Conservation (phyloP, 2,113 vertebrate genomes). For the Rhinichthys klamathensis region DNA sequence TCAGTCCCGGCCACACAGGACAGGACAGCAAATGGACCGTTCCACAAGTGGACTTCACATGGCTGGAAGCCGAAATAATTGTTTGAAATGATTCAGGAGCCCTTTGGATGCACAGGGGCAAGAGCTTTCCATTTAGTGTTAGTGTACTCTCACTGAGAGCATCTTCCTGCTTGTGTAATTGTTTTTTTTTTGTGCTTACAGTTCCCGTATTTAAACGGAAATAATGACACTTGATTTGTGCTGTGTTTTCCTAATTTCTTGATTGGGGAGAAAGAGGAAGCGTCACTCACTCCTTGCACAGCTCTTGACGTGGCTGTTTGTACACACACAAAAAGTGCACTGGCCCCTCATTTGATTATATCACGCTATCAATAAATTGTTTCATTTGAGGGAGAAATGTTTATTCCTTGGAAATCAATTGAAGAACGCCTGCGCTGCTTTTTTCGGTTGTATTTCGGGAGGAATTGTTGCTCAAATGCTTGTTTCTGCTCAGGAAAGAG, state of each 20-base stretch:
- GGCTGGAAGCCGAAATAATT: conserved; percentile 68
- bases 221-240: conserved; percentile 90
- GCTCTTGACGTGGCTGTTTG: conserved; percentile 94
- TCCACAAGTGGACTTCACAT: conserved; percentile 66
- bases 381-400: conserved; percentile 97
- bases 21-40: conserved; percentile 58
- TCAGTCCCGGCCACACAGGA: conserved; percentile 42
- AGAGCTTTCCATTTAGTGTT: conserved; percentile 89
- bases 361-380: conserved; percentile 99
- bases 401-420: conserved; percentile 98
- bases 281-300: conserved; percentile 84
- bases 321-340: conserved; percentile 78
- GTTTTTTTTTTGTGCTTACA: conserved; percentile 91
- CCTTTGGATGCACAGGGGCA: conserved; percentile 73
- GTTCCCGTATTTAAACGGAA: conserved; percentile 96
- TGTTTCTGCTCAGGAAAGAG: conserved; percentile 59
- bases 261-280: conserved; percentile 86
- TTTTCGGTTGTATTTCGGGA: conserved; percentile 75
- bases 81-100: conserved; percentile 79
- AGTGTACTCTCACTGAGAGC: conserved; percentile 92
- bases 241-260: conserved; percentile 98
- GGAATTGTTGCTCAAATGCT: conserved; percentile 69
- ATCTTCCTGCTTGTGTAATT: conserved; percentile 95
- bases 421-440: conserved; percentile 85
- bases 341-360: conserved; percentile 92